A percentile compares a stretch with the other conserved stretches of the same genome.
These are phyloP conservation scores for Palythoa heliodiscus DNA, from an alignment of 92 coral and sea anemone genomes.

Conservation along the genomic window DNA sequence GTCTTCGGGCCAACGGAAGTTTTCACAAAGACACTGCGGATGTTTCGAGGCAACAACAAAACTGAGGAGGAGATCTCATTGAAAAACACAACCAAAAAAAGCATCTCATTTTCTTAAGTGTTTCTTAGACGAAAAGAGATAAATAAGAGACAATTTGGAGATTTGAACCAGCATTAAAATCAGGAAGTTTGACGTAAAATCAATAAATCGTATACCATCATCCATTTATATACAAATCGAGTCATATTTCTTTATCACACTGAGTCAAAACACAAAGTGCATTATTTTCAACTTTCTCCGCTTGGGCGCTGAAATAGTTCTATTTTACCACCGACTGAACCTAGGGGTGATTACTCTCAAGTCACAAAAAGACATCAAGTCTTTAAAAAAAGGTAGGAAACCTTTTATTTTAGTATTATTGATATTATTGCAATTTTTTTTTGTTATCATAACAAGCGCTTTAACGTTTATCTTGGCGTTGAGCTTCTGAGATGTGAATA, in stretches of 20 bases:
- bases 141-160: constrained; percentile 17
- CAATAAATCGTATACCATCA: constrained; percentile 6
- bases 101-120: constrained; percentile 14
- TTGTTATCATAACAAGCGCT: neutral
- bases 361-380: constrained; percentile 5
- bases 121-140: constrained; percentile 17
- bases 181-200: constrained; percentile 20
- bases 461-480: neutral
- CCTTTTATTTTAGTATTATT: neutral
- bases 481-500: neutral
- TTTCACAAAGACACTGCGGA: neutral
- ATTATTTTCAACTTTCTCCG: constrained; percentile 4
- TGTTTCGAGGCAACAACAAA: neutral
- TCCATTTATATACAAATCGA: constrained; percentile 26
- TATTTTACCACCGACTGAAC: neutral
- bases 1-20: constrained; percentile 8
- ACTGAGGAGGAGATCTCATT: neutral
- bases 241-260: constrained; percentile 18
- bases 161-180: constrained; percentile 23
- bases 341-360: neutral
- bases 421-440: neutral
- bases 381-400: neutral
- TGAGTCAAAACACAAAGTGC: constrained; percentile 15
- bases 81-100: neutral
- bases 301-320: constrained; percentile 1